These are phyloP conservation scores for Drosophila neonasuta DNA, from an alignment of 2,888 invertebrate genomes.

Conservation along the genomic window DNA sequence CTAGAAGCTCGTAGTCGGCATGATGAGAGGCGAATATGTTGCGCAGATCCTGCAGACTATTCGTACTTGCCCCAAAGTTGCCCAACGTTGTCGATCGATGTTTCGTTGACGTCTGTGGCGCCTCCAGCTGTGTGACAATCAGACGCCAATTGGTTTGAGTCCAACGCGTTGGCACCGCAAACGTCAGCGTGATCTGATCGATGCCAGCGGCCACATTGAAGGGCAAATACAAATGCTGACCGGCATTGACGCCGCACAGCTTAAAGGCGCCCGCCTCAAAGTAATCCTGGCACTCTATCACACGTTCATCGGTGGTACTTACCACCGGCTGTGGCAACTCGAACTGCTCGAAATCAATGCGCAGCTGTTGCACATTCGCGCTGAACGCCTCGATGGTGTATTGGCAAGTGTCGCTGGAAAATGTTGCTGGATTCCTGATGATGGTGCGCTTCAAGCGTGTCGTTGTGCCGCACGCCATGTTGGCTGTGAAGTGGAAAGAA, in stretches of 20 bases:
- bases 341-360: constrained; percentile 79
- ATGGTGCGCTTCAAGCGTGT: constrained; percentile 79
- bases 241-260: constrained; percentile 85
- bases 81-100: constrained; percentile 38
- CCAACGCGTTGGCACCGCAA: constrained; percentile 82
- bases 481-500: constrained; percentile 60
- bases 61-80: constrained; percentile 49
- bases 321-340: constrained; percentile 68
- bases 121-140: constrained; percentile 86
- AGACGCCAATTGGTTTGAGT: constrained; percentile 83
- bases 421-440: constrained; percentile 70
- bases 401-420: constrained; percentile 60
- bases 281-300: constrained; percentile 70
- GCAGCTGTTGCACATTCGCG: constrained; percentile 79
- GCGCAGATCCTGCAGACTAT: constrained; percentile 74
- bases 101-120: constrained; percentile 68
- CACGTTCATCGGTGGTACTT: constrained; percentile 39
- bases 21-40: constrained; percentile 72
- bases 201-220: constrained; percentile 77
- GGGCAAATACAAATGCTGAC: constrained; percentile 84
- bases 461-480: constrained; percentile 74
- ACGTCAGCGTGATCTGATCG: constrained; percentile 82
- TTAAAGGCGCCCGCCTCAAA: constrained; percentile 71
- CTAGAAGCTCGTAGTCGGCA: constrained; percentile 77
- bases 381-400: constrained; percentile 79